These are phyloP conservation scores for Synergus gifuensis DNA, from an alignment of 2,888 invertebrate species.

Conservation along the genomic window DNA sequence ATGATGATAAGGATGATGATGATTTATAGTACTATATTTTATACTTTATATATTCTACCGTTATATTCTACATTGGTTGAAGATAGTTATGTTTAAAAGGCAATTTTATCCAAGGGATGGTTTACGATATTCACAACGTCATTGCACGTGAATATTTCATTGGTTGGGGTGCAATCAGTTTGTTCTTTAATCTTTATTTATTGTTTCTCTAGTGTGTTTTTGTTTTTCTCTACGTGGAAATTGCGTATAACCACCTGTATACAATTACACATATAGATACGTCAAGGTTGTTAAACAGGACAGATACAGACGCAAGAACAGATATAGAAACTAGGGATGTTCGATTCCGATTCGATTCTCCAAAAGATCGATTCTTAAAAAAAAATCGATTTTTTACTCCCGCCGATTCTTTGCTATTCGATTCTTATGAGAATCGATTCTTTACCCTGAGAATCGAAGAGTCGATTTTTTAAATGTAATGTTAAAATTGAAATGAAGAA, in stretches of 20 bases:
- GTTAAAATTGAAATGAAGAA: too few species aligned
- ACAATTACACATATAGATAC: conserved; percentile 22
- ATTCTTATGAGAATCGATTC: too few species aligned
- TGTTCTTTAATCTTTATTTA: conserved; percentile 67
- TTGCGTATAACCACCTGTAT: conserved; percentile 44
- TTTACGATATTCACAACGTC: conserved; percentile 69
- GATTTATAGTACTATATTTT: conserved; percentile 75
- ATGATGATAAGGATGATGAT: conserved; percentile 43
- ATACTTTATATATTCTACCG: conserved; percentile 74
- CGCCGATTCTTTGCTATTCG: too few species aligned
- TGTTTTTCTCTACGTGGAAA: conserved; percentile 56
- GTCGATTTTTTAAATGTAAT: too few species aligned
- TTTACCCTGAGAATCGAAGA: too few species aligned
- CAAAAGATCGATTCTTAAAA: too few species aligned
- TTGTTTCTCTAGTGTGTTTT: conserved; percentile 55
- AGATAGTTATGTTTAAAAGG: conserved; percentile 68
- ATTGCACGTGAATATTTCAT: conserved; percentile 74
- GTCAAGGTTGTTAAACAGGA: conserved; percentile 18
- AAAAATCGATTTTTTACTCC: too few species aligned
- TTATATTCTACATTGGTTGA: conserved; percentile 71
- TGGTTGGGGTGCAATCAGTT: conserved; percentile 75
- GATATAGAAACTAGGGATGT: conserved; percentile 41
- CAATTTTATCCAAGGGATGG: conserved; percentile 72
- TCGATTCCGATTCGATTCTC: too few species aligned
- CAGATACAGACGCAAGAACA: conserved; percentile 17